Conservation (phyloP, 2,113 vertebrate genomes). For the Nothocercus julius region DNA sequence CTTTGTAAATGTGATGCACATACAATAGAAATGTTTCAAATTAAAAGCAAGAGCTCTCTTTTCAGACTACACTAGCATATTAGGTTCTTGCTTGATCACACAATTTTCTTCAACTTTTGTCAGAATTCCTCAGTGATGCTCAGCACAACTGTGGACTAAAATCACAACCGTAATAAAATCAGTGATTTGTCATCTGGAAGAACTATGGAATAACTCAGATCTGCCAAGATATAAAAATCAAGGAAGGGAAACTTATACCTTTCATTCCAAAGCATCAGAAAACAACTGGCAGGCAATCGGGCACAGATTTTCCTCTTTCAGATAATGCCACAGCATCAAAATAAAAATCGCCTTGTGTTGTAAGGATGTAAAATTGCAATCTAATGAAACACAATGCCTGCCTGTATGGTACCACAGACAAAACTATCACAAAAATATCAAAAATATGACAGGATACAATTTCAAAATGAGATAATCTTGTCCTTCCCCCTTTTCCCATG, state of each 20-base stretch:
- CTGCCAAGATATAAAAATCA: background rate
- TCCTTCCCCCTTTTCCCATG: background rate
- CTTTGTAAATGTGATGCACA: background rate
- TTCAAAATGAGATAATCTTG: background rate
- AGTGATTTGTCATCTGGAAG: background rate
- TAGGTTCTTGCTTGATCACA: background rate
- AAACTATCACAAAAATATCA: background rate
- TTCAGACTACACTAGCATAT: background rate
- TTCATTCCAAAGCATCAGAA: background rate
- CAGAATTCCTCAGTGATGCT: background rate
- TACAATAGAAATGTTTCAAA: background rate
- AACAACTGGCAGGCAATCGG: background rate
- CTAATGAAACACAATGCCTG: background rate
- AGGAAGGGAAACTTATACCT: background rate
- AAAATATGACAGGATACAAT: no score
- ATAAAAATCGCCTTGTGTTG: accelerated
- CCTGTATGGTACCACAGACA: background rate
- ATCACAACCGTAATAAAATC: background rate
- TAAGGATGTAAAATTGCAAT: background rate
- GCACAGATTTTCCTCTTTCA: background rate
- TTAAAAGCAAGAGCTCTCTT: background rate
- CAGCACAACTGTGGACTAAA: background rate
- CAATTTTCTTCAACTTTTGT: background rate
- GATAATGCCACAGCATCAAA: background rate
- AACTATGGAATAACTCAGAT: background rate